These are phyloP conservation scores for Thyatira batis DNA, from an alignment of 2,888 invertebrate genomes.

Conservation along the genomic window DNA sequence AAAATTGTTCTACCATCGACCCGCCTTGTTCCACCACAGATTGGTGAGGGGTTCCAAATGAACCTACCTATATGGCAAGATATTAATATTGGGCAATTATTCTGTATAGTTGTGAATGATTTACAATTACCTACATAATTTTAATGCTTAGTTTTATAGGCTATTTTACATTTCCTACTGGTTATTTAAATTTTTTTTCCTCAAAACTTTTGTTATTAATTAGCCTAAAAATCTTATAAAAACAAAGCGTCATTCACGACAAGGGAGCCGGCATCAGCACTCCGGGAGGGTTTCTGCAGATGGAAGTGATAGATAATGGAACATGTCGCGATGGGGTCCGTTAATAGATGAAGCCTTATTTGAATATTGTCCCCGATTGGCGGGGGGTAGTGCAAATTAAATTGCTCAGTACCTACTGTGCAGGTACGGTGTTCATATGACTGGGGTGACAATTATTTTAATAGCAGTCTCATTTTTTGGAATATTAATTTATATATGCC, in stretches of 20 bases:
- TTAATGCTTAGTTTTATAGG: too few species aligned
- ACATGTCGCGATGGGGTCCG: slow-evolving; percentile 71
- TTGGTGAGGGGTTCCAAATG: slow-evolving; percentile 47
- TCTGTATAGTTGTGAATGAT: too few species aligned
- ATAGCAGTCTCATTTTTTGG: slow-evolving; percentile 6
- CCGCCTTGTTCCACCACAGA: slow-evolving; percentile 69
- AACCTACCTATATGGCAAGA: too few species aligned
- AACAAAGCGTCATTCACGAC: slow-evolving; percentile 14
- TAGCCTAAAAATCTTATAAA: slow-evolving; percentile 26
- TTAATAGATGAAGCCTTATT: slow-evolving; percentile 80
- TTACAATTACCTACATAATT: too few species aligned
- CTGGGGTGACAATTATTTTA: slow-evolving; percentile 15
- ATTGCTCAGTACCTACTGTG: slow-evolving; percentile 60
- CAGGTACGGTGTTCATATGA: slow-evolving; percentile 46
- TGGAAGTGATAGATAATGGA: slow-evolving; percentile 73
- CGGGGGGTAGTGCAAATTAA: slow-evolving; percentile 76
- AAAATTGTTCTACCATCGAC: slow-evolving; percentile 60
- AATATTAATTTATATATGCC: too few species aligned
- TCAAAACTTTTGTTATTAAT: slow-evolving; percentile 12
- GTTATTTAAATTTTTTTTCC: slow-evolving; percentile 15
- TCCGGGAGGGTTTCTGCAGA: slow-evolving; percentile 60
- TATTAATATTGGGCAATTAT: too few species aligned
- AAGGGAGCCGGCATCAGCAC: slow-evolving; percentile 31
- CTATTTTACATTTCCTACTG: too few species aligned
- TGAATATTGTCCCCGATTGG: slow-evolving; percentile 76